Evolutionary conservation across 64 coral and sea anemone genomes (phyloP).

Genomic region (Acropora tenuis): DNA sequence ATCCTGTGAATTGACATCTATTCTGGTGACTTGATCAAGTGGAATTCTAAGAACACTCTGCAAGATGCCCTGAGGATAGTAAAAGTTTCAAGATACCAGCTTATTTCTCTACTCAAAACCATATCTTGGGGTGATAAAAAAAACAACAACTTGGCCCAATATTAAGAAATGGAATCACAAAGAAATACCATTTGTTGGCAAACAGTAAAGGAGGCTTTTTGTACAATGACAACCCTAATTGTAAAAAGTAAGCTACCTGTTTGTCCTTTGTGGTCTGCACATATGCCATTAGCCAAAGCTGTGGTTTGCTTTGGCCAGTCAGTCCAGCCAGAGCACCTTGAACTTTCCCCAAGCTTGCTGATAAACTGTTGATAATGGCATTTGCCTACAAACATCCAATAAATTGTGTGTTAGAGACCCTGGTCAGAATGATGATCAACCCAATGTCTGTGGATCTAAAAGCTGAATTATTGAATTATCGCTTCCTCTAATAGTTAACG

Average conservation of each 20-base stretch:
- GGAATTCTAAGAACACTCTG: slow-evolving; percentile 65
- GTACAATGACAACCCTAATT: background rate
- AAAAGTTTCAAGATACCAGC: background rate
- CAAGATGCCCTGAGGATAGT: slow-evolving; percentile 21
- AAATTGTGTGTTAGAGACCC: background rate
- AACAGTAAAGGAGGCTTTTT: background rate
- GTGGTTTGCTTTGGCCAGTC: slow-evolving; percentile 51
- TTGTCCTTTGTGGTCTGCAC: slow-evolving; percentile 65
- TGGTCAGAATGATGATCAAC: too few relatives aligned
- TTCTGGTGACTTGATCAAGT: slow-evolving; percentile 47
- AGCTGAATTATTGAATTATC: too few relatives aligned
- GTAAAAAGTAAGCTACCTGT: slow-evolving; percentile 39
- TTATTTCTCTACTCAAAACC: too few relatives aligned
- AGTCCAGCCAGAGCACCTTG: slow-evolving; percentile 68
- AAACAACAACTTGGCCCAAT: too few relatives aligned
- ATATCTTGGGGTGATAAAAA: too few relatives aligned
- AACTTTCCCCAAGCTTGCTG: slow-evolving; percentile 69
- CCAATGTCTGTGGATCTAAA: too few relatives aligned
- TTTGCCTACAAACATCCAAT: slow-evolving; percentile 45
- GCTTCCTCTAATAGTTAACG: too few relatives aligned
- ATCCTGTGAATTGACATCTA: background rate
- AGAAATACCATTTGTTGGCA: background rate
- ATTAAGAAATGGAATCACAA: too few relatives aligned
- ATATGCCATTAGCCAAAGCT: slow-evolving; percentile 60
- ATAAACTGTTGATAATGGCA: slow-evolving; percentile 75